These are phyloP conservation scores for Orchesella flavescens DNA, from an alignment of 2,888 invertebrate genomes.

Conservation along the genomic window DNA sequence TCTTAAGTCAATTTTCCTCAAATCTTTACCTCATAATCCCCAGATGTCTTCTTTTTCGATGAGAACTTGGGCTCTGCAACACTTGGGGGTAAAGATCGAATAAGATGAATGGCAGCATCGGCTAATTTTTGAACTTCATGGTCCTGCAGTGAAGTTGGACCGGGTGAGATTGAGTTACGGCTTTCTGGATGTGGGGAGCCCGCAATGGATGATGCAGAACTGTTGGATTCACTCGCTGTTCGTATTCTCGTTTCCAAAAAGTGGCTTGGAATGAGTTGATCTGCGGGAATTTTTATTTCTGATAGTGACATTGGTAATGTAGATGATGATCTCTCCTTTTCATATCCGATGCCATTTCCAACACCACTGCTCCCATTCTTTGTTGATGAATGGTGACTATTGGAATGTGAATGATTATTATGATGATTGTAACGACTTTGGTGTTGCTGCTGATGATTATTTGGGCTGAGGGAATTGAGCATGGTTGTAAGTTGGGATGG, in stretches of 20 bases:
- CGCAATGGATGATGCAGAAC: conserved; percentile 57
- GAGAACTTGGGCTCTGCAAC: conserved; percentile 70
- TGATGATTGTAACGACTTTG: conserved; percentile 36
- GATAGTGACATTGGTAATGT: conserved; percentile 22
- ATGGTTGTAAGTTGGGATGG: conserved; percentile 26
- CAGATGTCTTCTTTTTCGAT: conserved; percentile 69
- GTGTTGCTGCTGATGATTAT: conserved; percentile 37
- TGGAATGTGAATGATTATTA: conserved; percentile 44
- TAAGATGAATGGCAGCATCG: conserved; percentile 68
- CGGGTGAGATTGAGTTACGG: conserved; percentile 69
- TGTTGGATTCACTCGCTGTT: conserved; percentile 67
- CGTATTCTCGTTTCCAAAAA: conserved; percentile 68
- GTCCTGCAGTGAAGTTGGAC: conserved; percentile 69
- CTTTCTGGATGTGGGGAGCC: conserved; percentile 69
- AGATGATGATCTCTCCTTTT: background rate
- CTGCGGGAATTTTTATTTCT: conserved; percentile 64
- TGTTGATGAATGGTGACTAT: conserved; percentile 3
- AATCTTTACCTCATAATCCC: conserved; percentile 69
- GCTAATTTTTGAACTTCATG: conserved; percentile 69
- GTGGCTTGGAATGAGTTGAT: conserved; percentile 70
- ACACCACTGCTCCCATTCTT: background rate
- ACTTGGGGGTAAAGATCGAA: conserved; percentile 65
- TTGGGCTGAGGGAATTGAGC: conserved; percentile 33
- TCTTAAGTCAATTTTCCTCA: conserved; percentile 34
- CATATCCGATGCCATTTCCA: background rate